Evolutionary conservation across 2,888 invertebrate genomes (phyloP).

Genomic region (Phengaris alcon): DNA sequence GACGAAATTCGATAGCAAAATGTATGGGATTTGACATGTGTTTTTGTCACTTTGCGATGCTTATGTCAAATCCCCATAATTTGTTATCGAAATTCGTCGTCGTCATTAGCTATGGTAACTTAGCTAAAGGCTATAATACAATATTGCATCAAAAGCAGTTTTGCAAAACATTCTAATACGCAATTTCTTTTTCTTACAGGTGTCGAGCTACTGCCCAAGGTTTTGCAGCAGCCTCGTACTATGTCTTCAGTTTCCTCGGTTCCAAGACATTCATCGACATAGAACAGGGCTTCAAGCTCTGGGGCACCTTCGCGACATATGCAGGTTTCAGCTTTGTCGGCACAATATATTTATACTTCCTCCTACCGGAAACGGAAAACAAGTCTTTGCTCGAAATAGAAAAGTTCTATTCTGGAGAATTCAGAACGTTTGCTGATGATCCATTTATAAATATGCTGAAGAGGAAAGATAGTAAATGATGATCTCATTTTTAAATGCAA

Average conservation of each 20-base stretch:
- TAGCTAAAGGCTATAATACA: too few relatives aligned
- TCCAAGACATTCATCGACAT: constrained; percentile 77
- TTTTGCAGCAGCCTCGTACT: constrained; percentile 74
- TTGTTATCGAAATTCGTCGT: too few relatives aligned
- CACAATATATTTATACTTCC: constrained; percentile 72
- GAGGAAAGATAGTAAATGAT: constrained; percentile 45
- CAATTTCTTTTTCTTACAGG: constrained; percentile 47
- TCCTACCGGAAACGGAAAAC: constrained; percentile 79
- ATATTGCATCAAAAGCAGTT: too few relatives aligned
- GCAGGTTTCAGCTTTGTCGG: constrained; percentile 67
- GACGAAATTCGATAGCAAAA: too few relatives aligned
- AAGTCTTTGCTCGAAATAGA: constrained; percentile 75
- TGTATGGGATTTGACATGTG: too few relatives aligned
- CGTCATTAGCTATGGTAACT: too few relatives aligned
- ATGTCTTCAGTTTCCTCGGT: constrained; percentile 71
- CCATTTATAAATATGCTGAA: constrained; percentile 62
- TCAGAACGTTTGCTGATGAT: constrained; percentile 65
- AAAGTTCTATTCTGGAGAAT: constrained; percentile 59
- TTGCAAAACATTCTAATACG: background rate
- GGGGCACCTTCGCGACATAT: constrained; percentile 75
- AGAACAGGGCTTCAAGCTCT: constrained; percentile 61
- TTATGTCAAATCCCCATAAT: too few relatives aligned
- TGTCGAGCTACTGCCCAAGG: constrained; percentile 77
- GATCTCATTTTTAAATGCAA: background rate
- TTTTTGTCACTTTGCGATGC: too few relatives aligned